phyloP scores from a whole-genome alignment of 2,888 invertebrate genomes.

The Pemphredon lugubris region DNA sequence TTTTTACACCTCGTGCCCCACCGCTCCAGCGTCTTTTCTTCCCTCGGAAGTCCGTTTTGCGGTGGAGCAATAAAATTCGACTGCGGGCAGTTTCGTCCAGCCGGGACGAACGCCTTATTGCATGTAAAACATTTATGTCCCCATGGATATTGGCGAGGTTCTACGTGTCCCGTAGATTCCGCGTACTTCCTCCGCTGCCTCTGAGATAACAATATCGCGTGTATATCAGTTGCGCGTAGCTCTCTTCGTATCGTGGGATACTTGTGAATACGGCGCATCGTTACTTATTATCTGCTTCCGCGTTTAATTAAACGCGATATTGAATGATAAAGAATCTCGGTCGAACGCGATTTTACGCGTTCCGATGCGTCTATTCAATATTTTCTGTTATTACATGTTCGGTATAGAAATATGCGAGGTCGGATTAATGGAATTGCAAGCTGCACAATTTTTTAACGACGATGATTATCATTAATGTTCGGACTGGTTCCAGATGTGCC shows the following conservation, averaged over 20 bases:
- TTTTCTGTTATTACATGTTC: no score
- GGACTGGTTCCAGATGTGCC: no score
- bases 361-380: no score
- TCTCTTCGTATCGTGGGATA: neutral
- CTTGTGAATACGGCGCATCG: neutral
- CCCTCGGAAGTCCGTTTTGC: conserved; percentile 62
- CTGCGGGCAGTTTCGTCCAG: conserved; percentile 80
- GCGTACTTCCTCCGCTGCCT: conserved; percentile 28
- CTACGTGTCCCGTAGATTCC: conserved; percentile 41
- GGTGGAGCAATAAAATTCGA: conserved; percentile 79
- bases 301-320: neutral
- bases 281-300: neutral
- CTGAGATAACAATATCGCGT: conserved; percentile 30
- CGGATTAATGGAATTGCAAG: no score
- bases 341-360: no score
- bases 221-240: neutral
- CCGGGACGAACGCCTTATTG: conserved; percentile 79
- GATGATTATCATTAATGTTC: no score
- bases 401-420: no score
- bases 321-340: no score
- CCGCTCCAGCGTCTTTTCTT: conserved; percentile 37
- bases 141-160: conserved; percentile 74
- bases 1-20: conserved; percentile 69
- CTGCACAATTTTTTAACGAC: no score
- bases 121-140: conserved; percentile 81